These are phyloP conservation scores for Oxycera nigricornis DNA, from an alignment of 2,888 invertebrate genomes.

Conservation along the genomic window DNA sequence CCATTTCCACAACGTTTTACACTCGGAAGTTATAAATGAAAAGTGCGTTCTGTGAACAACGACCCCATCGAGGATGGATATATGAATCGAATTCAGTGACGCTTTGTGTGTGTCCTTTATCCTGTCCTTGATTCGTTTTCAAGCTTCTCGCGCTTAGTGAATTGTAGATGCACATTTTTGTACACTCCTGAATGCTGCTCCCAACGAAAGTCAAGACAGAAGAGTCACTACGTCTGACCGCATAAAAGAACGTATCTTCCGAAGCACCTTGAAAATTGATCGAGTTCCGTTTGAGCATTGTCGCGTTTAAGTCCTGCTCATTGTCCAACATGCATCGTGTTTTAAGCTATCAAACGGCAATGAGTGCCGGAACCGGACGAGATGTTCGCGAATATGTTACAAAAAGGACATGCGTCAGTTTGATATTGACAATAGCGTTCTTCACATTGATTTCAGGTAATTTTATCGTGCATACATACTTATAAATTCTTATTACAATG, in stretches of 20 bases:
- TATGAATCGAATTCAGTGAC: constrained; percentile 15
- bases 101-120: constrained; percentile 8
- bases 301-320: background rate
- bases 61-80: constrained; percentile 12
- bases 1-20: background rate
- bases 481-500: too few relatives aligned
- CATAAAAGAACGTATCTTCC: background rate
- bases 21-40: constrained; percentile 29
- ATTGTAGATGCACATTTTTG: background rate
- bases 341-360: constrained; percentile 61
- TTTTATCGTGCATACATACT: constrained; percentile 37
- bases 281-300: too few relatives aligned
- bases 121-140: background rate
- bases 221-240: background rate
- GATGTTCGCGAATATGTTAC: constrained; percentile 60
- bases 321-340: constrained; percentile 58
- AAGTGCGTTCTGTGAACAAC: background rate
- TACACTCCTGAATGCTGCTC: background rate
- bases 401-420: constrained; percentile 59
- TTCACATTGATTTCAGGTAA: constrained; percentile 60
- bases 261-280: too few relatives aligned
- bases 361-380: constrained; percentile 58
- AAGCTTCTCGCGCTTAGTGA: background rate
- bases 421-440: constrained; percentile 60
- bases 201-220: too few relatives aligned